Conservation (phyloP, 2,888 invertebrate genomes). For the Lutraria lutraria region DNA sequence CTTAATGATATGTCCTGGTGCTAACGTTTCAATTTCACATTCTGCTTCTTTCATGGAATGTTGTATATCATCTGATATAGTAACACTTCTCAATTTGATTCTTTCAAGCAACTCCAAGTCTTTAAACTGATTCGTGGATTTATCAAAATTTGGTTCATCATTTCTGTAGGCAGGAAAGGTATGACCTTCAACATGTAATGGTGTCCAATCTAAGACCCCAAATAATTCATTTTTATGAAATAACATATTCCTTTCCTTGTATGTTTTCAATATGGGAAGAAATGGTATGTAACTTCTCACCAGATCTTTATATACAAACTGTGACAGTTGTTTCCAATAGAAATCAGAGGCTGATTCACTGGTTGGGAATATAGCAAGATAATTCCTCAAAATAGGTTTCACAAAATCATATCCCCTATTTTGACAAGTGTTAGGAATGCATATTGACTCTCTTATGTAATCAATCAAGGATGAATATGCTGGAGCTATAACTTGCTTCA, state of each 20-base stretch:
- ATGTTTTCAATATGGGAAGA: slow-evolving; percentile 13
- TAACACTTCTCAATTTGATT: neutral
- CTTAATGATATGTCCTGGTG: neutral
- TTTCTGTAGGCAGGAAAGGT: slow-evolving; percentile 3
- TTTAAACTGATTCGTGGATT: neutral
- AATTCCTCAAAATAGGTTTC: neutral
- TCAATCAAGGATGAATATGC: neutral
- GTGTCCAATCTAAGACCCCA: neutral
- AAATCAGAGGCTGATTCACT: neutral
- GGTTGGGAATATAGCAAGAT: slow-evolving; percentile 17
- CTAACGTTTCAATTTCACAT: neutral
- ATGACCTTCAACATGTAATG: neutral
- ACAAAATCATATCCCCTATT: neutral
- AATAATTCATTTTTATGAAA: neutral
- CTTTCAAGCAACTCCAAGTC: neutral
- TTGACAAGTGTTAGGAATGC: neutral
- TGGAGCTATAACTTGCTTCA: slow-evolving; percentile 15
- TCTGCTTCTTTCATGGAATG: slow-evolving; percentile 1
- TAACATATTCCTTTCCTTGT: neutral
- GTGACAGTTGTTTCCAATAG: slow-evolving; percentile 28
- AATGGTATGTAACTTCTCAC: neutral
- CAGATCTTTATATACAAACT: neutral
- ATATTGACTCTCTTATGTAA: neutral
- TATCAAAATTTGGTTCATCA: neutral
- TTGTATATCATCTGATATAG: neutral